phyloP scores from a whole-genome alignment of 2,113 vertebrate genomes.

The Erythrocercus mccallii region DNA sequence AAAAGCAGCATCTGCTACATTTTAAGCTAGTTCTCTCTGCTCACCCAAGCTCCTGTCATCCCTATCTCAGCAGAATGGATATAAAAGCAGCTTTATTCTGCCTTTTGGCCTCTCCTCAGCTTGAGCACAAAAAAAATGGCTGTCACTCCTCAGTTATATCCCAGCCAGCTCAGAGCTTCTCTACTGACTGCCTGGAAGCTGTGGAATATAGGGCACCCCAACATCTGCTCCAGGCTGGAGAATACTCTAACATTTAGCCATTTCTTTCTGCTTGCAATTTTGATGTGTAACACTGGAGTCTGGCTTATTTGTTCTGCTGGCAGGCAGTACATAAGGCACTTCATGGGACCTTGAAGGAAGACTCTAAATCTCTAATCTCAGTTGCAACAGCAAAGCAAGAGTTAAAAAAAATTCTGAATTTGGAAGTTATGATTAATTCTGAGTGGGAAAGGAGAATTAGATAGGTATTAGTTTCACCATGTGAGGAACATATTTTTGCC shows the following conservation, averaged over 20 bases:
- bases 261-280: neutral
- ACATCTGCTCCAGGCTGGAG: neutral
- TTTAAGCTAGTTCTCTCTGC: neutral
- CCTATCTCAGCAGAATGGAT: neutral
- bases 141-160: neutral
- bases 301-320: neutral
- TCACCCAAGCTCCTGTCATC: neutral
- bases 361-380: neutral
- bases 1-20: neutral
- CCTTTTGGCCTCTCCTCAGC: neutral
- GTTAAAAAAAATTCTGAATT: neutral
- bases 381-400: neutral
- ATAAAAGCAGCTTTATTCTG: neutral
- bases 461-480: slow-evolving; percentile 3
- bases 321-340: neutral
- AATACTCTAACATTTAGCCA: neutral
- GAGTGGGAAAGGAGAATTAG: slow-evolving; percentile 13
- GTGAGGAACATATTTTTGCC: slow-evolving; percentile 17
- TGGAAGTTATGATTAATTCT: slow-evolving; percentile 26
- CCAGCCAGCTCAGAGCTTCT: neutral
- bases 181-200: neutral
- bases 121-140: neutral
- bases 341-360: neutral
- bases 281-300: neutral
- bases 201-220: neutral